These are phyloP conservation scores for Pantherophis guttatus DNA, from an alignment of 2,113 vertebrate species.

Conservation along the genomic window DNA sequence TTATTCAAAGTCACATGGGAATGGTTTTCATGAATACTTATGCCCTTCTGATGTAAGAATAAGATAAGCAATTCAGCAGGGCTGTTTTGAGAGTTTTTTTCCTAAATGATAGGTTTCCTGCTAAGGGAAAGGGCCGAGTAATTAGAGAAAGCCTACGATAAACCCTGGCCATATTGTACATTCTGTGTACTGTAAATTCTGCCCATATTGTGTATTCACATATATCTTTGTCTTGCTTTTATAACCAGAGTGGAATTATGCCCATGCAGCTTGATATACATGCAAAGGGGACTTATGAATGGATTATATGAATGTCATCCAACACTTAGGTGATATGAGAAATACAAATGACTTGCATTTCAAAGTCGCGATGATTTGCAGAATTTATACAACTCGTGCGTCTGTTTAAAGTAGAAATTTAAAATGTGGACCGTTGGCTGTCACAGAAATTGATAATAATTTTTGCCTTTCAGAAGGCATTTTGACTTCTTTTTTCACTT, in stretches of 20 bases:
- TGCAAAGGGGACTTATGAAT: background rate
- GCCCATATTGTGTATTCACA: background rate
- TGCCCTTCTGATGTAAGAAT: background rate
- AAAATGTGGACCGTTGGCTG: background rate
- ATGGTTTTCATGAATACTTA: background rate
- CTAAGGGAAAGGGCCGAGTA: background rate
- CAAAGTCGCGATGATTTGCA: background rate
- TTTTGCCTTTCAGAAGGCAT: background rate
- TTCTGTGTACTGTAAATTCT: background rate
- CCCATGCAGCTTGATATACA: background rate
- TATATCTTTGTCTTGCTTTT: background rate
- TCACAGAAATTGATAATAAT: background rate
- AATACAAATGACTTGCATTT: background rate
- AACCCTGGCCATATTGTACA: background rate
- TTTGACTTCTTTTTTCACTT: background rate
- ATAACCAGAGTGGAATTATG: background rate
- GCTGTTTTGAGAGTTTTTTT: background rate
- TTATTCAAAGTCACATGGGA: background rate
- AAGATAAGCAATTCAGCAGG: background rate
- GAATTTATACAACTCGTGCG: background rate
- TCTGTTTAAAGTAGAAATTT: background rate
- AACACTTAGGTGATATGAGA: background rate
- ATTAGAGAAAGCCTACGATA: background rate
- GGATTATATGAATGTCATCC: background rate
- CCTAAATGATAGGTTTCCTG: background rate